Percentiles rank a stretch among this genome's conserved stretches.
Conservation (phyloP, 1,140 invertebrate species). For the Drosophila simulans region DNA sequence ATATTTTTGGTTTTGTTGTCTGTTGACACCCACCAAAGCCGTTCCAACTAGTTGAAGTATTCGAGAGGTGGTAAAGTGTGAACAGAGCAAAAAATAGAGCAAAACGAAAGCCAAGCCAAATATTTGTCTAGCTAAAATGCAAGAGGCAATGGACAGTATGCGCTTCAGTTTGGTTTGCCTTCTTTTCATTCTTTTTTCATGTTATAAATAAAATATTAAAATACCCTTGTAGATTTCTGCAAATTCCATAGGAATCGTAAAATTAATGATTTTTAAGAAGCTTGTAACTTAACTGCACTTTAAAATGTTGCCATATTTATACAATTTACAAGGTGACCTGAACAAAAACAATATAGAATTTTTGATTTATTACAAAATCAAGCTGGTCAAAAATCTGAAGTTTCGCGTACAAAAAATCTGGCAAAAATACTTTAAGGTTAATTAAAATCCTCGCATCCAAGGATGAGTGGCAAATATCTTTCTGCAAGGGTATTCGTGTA, state of each 20-base stretch:
- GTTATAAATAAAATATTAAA: too few relatives aligned
- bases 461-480: neutral
- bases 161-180: neutral
- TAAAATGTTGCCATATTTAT: too few relatives aligned
- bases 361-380: too few relatives aligned
- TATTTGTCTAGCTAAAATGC: conserved; percentile 77
- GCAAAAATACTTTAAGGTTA: too few relatives aligned
- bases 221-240: conserved; percentile 30
- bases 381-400: too few relatives aligned
- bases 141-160: conserved; percentile 52
- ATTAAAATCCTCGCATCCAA: too few relatives aligned
- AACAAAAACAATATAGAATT: too few relatives aligned
- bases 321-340: too few relatives aligned
- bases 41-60: conserved; percentile 4
- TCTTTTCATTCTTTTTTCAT: neutral
- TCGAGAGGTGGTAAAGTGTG: conserved; percentile 18
- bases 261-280: too few relatives aligned
- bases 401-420: too few relatives aligned
- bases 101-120: conserved; percentile 67
- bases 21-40: conserved; percentile 12
- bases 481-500: conserved; percentile 25
- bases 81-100: conserved; percentile 28
- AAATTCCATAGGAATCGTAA: too few relatives aligned
- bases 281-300: too few relatives aligned
- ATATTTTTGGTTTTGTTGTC: neutral